Conservation (phyloP, 2,888 invertebrate species). For the Mactromeris polynyma region DNA sequence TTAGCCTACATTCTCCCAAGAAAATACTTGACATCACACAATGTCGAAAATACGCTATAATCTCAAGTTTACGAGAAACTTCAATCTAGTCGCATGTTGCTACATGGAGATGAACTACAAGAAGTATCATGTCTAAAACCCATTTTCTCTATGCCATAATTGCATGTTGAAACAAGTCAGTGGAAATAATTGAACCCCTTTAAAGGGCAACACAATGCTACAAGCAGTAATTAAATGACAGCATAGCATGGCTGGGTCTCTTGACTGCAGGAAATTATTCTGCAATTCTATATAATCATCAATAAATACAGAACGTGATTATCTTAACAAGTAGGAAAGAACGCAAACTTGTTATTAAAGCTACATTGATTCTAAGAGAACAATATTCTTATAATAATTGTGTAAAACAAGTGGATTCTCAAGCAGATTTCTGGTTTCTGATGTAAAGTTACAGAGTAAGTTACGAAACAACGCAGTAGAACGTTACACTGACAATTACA, state of each 20-base stretch:
- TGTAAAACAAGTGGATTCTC: not conserved
- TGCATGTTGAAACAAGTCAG: slow-evolving; percentile 28
- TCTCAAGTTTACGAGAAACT: not conserved
- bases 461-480: too few relatives aligned
- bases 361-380: slow-evolving; percentile 23
- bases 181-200: slow-evolving; percentile 30
- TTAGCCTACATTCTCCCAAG: too few relatives aligned
- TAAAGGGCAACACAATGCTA: slow-evolving; percentile 39
- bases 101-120: not conserved
- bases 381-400: not conserved
- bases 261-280: slow-evolving; percentile 55
- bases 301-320: slow-evolving; percentile 45
- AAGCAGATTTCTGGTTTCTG: not conserved
- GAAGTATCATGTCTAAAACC: slow-evolving; percentile 15
- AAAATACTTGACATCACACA: too few relatives aligned
- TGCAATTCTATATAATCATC: slow-evolving; percentile 57
- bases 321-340: slow-evolving; percentile 29
- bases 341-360: slow-evolving; percentile 23
- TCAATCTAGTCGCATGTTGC: not conserved
- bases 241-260: slow-evolving; percentile 50
- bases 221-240: slow-evolving; percentile 52
- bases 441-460: not conserved
- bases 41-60: not conserved
- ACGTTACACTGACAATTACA: too few relatives aligned
- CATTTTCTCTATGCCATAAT: slow-evolving; percentile 4